Evolutionary conservation across 2,888 invertebrate species (phyloP).

Genomic region (Mesoligia furuncula): DNA sequence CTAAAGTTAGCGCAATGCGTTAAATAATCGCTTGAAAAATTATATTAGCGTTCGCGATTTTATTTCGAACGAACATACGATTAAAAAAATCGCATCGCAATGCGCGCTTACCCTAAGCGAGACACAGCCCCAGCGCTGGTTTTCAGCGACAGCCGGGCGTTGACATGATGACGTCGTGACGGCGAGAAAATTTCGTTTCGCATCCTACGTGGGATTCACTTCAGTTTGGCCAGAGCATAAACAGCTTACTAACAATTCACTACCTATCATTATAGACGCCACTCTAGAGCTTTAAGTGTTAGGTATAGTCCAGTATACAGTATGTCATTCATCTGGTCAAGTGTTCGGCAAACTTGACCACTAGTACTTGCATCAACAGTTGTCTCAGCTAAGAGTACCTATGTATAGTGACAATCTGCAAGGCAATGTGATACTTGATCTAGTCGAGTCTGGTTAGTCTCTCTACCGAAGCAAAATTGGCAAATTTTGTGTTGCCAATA

Average conservation of each 20-base stretch:
- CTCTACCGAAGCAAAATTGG: neutral
- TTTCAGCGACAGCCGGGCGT: neutral
- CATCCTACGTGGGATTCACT: neutral
- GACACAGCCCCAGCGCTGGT: neutral
- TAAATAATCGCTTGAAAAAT: neutral
- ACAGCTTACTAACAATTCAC: slow-evolving; percentile 3
- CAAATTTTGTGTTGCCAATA: neutral
- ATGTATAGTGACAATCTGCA: neutral
- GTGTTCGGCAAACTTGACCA: slow-evolving; percentile 13
- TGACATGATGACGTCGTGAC: neutral
- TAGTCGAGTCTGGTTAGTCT: neutral
- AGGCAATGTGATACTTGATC: neutral
- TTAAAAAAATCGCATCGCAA: neutral
- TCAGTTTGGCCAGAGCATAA: no score
- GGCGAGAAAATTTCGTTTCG: neutral
- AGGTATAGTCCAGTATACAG: neutral
- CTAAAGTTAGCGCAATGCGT: no score
- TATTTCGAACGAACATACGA: neutral
- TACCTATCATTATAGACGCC: neutral
- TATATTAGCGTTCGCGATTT: neutral
- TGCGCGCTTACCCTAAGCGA: neutral
- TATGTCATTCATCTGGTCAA: slow-evolving; percentile 26
- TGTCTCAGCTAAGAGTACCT: neutral
- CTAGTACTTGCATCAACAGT: slow-evolving; percentile 5
- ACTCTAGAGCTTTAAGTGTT: neutral